Percentiles rank a stretch among this genome's conserved stretches.
These are phyloP conservation scores for Ichneumoninae sp. DNA, from an alignment of 2,888 invertebrate species.

Conservation along the genomic window DNA sequence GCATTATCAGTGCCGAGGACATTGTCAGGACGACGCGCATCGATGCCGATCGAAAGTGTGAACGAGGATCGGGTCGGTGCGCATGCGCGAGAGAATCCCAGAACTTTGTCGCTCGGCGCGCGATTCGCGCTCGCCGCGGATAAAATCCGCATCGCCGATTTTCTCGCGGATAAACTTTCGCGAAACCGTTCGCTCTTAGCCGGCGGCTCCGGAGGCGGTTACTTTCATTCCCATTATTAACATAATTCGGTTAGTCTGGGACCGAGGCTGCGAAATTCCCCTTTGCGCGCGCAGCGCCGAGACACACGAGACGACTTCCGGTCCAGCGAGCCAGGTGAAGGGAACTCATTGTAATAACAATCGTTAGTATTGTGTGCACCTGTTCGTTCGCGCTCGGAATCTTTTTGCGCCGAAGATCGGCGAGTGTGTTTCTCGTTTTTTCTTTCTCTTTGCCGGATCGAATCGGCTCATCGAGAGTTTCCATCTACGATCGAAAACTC, in stretches of 20 bases:
- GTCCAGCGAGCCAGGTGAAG: slow-evolving; percentile 8
- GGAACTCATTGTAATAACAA: not conserved
- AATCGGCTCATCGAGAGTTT: slow-evolving; percentile 28
- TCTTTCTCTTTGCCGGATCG: not conserved
- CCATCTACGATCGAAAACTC: slow-evolving; percentile 29
- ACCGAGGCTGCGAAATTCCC: not conserved
- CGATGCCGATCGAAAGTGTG: slow-evolving; percentile 26
- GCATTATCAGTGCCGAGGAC: not conserved
- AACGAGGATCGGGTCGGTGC: slow-evolving; percentile 30
- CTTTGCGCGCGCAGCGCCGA: not conserved
- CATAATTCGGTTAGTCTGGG: slow-evolving; percentile 39
- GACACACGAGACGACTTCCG: slow-evolving; percentile 1
- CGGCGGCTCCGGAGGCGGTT: not conserved
- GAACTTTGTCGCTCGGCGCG: not conserved
- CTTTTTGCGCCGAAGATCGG: not conserved
- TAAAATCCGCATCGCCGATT: slow-evolving; percentile 20
- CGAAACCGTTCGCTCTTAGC: slow-evolving; percentile 29
- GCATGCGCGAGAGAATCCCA: not conserved
- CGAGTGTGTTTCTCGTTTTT: not conserved
- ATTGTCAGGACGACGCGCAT: not conserved
- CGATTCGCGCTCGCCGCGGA: not conserved
- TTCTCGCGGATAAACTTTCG: slow-evolving; percentile 44
- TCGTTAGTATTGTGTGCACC: not conserved
- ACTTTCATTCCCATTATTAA: slow-evolving; percentile 49
- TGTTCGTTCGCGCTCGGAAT: not conserved